These are phyloP conservation scores for Leptoclinus maculatus DNA, from an alignment of 2,797 vertebrate species.

Conservation along the genomic window DNA sequence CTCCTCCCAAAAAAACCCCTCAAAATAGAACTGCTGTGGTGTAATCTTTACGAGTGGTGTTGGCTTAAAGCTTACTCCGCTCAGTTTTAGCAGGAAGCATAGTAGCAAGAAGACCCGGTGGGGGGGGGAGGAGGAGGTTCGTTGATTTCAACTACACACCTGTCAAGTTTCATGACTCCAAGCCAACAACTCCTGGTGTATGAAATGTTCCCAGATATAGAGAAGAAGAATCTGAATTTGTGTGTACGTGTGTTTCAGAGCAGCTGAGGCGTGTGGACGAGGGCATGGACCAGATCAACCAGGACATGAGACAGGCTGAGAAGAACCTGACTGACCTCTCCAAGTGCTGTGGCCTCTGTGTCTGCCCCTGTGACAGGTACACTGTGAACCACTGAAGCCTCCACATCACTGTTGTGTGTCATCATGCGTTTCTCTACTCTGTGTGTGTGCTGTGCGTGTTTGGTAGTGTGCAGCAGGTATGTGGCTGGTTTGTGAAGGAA, in stretches of 20 bases:
- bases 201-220: not conserved
- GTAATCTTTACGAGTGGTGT: no score
- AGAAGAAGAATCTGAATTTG: constrained; percentile 10
- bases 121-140: no score
- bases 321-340: constrained; percentile 96
- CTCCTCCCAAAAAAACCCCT: no score
- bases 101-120: no score
- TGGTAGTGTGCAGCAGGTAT: not conserved
- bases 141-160: not conserved
- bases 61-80: no score
- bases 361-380: constrained; percentile 96
- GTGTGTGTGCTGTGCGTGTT: not conserved
- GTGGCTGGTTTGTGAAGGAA: not conserved
- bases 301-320: constrained; percentile 96
- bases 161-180: not conserved
- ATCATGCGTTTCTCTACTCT: not conserved
- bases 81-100: no score
- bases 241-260: constrained; percentile 82
- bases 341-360: constrained; percentile 96
- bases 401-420: not conserved
- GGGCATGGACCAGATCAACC: constrained; percentile 98
- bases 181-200: not conserved
- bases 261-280: constrained; percentile 91
- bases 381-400: not conserved
- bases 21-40: no score